Evolutionary conservation across 2,797 vertebrate genomes (phyloP).

Genomic region (Stomatorhinus walkeri): DNA sequence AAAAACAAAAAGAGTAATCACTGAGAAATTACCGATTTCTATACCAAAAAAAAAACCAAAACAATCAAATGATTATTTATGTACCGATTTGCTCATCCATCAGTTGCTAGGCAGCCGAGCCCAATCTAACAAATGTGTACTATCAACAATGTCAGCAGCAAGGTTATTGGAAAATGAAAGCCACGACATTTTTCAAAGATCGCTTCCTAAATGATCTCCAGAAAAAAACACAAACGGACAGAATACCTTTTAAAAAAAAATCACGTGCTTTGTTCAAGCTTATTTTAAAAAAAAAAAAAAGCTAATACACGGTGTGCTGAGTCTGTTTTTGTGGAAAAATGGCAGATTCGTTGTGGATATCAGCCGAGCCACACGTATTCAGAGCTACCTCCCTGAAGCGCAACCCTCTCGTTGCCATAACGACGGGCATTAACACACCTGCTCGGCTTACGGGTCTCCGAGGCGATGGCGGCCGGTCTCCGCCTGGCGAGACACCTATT

Average conservation of each 20-base stretch:
- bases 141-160: constrained; percentile 1
- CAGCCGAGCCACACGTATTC: not conserved
- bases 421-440: constrained; percentile 70
- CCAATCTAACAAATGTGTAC: not conserved
- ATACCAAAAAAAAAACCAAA: not conserved
- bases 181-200: not conserved
- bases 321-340: not conserved
- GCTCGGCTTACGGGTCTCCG: constrained; percentile 48
- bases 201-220: not conserved
- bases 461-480: constrained; percentile 23
- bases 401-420: constrained; percentile 60
- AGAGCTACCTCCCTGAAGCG: constrained; percentile 35
- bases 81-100: not conserved
- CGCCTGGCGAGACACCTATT: not conserved
- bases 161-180: constrained; percentile 8
- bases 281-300: no score
- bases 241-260: not conserved
- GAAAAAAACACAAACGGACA: not conserved
- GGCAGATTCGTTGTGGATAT: not conserved
- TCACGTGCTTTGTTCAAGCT: not conserved
- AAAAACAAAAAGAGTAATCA: not conserved
- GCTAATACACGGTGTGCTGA: not conserved
- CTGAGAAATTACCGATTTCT: not conserved
- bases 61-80: not conserved
- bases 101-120: constrained; percentile 3